Conservation (phyloP, 2,113 vertebrate genomes). For the Oceanodroma tethys region DNA sequence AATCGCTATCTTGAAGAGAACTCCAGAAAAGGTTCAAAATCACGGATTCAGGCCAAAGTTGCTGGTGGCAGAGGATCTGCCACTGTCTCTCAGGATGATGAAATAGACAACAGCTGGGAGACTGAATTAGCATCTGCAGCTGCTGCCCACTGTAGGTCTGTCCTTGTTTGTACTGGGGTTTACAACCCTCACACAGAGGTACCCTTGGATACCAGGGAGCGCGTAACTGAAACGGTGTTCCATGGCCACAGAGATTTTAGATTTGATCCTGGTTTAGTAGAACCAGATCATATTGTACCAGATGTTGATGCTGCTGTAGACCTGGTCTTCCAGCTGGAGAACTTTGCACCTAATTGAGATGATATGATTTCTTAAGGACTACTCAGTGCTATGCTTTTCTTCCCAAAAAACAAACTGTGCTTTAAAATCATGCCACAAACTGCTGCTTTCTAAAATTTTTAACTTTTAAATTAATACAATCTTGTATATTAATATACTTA, state of each 20-base stretch:
- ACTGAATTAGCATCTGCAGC: conserved; percentile 65
- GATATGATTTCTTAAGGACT: neutral
- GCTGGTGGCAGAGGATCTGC: conserved; percentile 35
- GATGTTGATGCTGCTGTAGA: conserved; percentile 86
- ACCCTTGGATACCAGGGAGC: conserved; percentile 32
- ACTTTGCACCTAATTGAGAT: conserved; percentile 55
- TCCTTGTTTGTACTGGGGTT: conserved; percentile 88
- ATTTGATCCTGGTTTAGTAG: conserved; percentile 76
- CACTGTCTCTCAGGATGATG: conserved; percentile 58
- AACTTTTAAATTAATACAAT: neutral
- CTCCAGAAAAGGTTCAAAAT: neutral
- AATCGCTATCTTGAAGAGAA: conserved; percentile 80
- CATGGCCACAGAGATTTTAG: conserved; percentile 83
- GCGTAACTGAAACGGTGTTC: conserved; percentile 61
- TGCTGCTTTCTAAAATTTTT: neutral
- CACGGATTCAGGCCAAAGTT: conserved; percentile 38
- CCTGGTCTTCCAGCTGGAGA: conserved; percentile 81
- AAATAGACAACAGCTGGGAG: conserved; percentile 70
- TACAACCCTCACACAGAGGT: conserved; percentile 71
- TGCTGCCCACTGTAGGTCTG: conserved; percentile 79
- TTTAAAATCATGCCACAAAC: neutral
- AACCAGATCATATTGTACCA: conserved; percentile 76
- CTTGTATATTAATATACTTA: neutral
- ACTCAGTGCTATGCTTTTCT: neutral
- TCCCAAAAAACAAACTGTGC: neutral